Base-by-base conservation (phyloP, 2,113 vertebrate species). In the Chrysochloris asiatica region DNA sequence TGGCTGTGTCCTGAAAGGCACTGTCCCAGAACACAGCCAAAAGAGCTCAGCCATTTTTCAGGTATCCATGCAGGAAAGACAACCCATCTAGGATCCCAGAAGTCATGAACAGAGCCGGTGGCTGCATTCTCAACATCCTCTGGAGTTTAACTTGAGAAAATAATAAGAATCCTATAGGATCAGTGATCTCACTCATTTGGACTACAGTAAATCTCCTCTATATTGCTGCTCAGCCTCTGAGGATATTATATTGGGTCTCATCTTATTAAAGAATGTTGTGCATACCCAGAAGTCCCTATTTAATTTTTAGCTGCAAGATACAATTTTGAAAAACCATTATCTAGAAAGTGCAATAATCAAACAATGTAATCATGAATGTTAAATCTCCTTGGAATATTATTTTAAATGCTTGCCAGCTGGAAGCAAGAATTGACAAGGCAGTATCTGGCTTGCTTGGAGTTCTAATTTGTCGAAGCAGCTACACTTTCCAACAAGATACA, bases 281-380 rank as follows among this genome's bases (percentile, higher is more conserved):
- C 88, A 97, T 96, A 82, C 95, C 95, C 97, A 95, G 96, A 97
- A 97, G 95, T 96, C 92, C 30, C 94, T 97, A 86, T 97, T 97
- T 97, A 97, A 97, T 97, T 97, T 97, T 97, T 97, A 96, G 48
- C 93, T 97, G 95, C 95, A 97, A 98, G 98, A 97, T 95, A 96
- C 92, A 95, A 6, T 96, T 98, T 97, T 97, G 94, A 97, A 97
- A 97, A 97, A 95, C 95, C 77, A 89, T 97, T 97, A 96, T 97
- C 93, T 95, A 91, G 95, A 96, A 94, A 96, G 96, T 89, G 76
- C 52, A 96, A 48, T 97, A 97, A 96, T 96, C 95, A 96, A 95
- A 95, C 88, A 96, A 78, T 95, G 93, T 93, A 96, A 95, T 97
- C 96, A 96, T 36, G 77, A 93, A 85, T 96, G 72, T 95, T 97